Conservation (phyloP, 2,888 invertebrate species). For the Drosophila melanosoma region DNA sequence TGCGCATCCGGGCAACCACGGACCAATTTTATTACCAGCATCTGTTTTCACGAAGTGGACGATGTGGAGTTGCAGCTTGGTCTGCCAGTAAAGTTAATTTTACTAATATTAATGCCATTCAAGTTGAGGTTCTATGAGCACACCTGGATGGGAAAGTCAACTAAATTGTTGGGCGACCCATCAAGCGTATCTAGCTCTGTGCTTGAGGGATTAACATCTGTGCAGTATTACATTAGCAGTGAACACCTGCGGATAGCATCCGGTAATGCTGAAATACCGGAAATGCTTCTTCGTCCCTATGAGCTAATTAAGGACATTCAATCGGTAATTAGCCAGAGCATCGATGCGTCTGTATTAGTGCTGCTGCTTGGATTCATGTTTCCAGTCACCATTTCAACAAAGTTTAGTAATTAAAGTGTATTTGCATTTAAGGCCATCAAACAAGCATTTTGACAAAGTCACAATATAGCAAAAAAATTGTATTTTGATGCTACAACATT, state of each 20-base stretch:
- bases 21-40: conserved; percentile 52
- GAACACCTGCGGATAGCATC: conserved; percentile 74
- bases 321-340: conserved; percentile 88
- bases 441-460: background rate
- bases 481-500: background rate
- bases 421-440: background rate
- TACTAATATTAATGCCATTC: conserved; percentile 53
- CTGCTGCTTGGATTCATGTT: conserved; percentile 92
- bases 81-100: conserved; percentile 39
- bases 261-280: conserved; percentile 66
- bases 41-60: conserved; percentile 50
- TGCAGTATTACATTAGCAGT: conserved; percentile 87
- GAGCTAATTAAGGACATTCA: conserved; percentile 89
- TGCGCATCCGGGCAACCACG: conserved; percentile 28
- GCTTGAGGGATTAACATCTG: conserved; percentile 88
- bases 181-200: conserved; percentile 87
- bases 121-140: conserved; percentile 54
- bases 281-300: conserved; percentile 85
- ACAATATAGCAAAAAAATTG: background rate
- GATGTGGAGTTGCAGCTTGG: conserved; percentile 21
- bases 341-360: conserved; percentile 89
- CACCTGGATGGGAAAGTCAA: conserved; percentile 42
- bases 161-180: conserved; percentile 77
- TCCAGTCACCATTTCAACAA: conserved; percentile 90
- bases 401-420: conserved; percentile 81